Percentiles rank a stretch among this genome's conserved stretches.
Conservation (phyloP, 2,797 vertebrate genomes). For the Silurus lanzhouensis region DNA sequence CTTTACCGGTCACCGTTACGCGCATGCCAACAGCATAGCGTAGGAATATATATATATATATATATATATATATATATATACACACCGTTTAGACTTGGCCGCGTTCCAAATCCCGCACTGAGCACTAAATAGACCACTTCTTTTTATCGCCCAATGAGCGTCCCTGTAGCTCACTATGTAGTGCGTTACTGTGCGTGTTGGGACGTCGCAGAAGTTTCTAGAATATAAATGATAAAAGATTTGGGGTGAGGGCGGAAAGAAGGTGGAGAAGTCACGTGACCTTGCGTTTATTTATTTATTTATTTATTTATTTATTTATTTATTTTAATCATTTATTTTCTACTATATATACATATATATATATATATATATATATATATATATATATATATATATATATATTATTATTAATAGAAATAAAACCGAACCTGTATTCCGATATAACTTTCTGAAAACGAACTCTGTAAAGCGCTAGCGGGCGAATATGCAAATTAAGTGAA, state of each 20-base stretch:
- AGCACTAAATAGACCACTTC: background rate
- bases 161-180: background rate
- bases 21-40: background rate
- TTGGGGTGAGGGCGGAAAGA: no score
- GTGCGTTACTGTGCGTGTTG: background rate
- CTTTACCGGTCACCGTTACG: no score
- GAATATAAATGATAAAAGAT: background rate
- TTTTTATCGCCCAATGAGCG: fast-evolving
- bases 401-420: no score
- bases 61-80: background rate
- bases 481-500: background rate
- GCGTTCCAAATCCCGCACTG: background rate
- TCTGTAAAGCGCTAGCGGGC: background rate
- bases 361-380: no score
- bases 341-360: no score
- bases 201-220: conserved; percentile 19
- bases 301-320: no score
- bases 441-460: background rate
- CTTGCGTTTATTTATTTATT: background rate
- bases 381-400: no score
- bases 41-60: no score
- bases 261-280: no score
- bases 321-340: no score
- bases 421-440: no score
- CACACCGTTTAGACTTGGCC: background rate